Percentiles rank a stretch among this genome's conserved stretches.
These are phyloP conservation scores for Grammomys surdaster DNA, from an alignment of 2,113 vertebrate species.

Conservation along the genomic window DNA sequence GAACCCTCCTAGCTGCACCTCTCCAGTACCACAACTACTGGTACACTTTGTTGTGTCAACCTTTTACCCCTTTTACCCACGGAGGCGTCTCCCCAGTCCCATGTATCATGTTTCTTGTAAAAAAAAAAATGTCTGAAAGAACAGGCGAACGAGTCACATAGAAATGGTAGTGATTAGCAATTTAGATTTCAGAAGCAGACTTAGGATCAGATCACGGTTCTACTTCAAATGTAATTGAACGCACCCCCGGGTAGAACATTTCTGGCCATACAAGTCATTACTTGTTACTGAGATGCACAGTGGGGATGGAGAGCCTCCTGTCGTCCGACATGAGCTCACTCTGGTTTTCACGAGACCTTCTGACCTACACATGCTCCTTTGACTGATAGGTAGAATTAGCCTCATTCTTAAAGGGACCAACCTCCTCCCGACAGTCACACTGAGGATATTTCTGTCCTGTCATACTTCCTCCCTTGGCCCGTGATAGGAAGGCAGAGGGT, in stretches of 20 bases:
- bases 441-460: neutral
- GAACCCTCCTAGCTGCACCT: too few species aligned
- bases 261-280: neutral
- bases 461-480: neutral
- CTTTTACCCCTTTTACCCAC: neutral
- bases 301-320: neutral
- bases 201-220: neutral
- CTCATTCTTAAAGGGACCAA: conserved; percentile 1
- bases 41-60: neutral
- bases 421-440: neutral
- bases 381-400: neutral
- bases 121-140: neutral
- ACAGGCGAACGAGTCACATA: neutral
- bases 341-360: neutral
- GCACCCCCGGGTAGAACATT: neutral
- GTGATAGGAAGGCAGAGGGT: neutral
- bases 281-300: neutral
- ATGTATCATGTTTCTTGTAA: too few species aligned
- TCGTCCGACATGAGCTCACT: neutral
- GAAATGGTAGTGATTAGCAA: neutral
- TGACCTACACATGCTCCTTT: neutral
- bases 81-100: too few species aligned
- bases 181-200: conserved; percentile 15
- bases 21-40: neutral
- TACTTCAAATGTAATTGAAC: neutral